These are phyloP conservation scores for Carassius auratus DNA, from an alignment of 2,113 vertebrate species.

Conservation along the genomic window DNA sequence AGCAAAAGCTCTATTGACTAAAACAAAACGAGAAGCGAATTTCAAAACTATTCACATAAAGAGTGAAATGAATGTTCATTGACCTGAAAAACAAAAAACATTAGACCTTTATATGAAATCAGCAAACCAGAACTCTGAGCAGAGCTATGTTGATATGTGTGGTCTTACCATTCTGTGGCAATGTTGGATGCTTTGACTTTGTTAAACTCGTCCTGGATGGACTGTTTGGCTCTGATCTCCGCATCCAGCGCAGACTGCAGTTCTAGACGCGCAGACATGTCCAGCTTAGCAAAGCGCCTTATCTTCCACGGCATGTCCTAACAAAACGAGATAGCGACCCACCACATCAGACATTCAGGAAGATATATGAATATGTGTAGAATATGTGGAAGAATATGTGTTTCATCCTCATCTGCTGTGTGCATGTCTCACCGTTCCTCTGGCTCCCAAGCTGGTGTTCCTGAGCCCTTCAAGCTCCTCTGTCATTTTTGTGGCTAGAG, in stretches of 20 bases:
- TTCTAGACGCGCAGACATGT: slow-evolving; percentile 97
- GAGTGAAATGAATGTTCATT: neutral
- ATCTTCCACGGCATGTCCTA: slow-evolving; percentile 99
- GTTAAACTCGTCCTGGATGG: slow-evolving; percentile 95
- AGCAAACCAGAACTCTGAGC: neutral
- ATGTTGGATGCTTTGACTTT: slow-evolving; percentile 94
- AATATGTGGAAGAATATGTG: too few species aligned
- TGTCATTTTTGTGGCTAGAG: slow-evolving; percentile 98
- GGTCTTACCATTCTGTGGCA: slow-evolving; percentile 91
- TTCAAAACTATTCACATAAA: neutral
- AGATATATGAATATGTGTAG: too few species aligned
- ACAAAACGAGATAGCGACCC: neutral
- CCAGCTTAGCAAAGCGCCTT: slow-evolving; percentile 95
- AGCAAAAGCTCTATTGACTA: too few species aligned
- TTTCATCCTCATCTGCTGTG: neutral
- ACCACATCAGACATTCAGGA: slow-evolving; percentile 1
- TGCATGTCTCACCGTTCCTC: slow-evolving; percentile 83
- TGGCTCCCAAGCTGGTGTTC: slow-evolving; percentile 92
- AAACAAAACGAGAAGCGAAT: too few species aligned
- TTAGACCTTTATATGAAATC: neutral
- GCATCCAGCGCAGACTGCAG: slow-evolving; percentile 95
- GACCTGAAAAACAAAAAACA: neutral
- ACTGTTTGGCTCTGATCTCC: slow-evolving; percentile 97
- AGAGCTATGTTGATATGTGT: slow-evolving; percentile 3
- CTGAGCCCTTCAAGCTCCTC: slow-evolving; percentile 94